These are phyloP conservation scores for Melopsittacus undulatus DNA, from an alignment of 2,797 vertebrate species.

Conservation along the genomic window DNA sequence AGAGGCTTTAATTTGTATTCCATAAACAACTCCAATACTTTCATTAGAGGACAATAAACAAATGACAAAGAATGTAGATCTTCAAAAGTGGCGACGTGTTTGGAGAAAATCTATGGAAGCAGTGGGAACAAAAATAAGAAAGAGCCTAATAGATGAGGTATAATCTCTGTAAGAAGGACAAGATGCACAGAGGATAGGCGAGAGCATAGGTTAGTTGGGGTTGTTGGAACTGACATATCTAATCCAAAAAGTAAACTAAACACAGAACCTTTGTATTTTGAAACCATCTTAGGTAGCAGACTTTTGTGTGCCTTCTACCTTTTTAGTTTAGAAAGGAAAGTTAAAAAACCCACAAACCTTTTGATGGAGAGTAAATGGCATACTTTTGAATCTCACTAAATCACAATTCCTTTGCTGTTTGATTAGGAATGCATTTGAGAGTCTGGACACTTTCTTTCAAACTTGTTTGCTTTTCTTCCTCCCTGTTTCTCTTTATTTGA, in stretches of 20 bases:
- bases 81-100: background rate
- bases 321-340: constrained; percentile 54
- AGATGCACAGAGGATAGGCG: constrained; percentile 18
- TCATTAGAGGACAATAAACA: constrained; percentile 22
- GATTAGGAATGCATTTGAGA: constrained; percentile 55
- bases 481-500: constrained; percentile 24
- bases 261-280: constrained; percentile 42
- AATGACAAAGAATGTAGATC: constrained; percentile 4
- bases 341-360: constrained; percentile 48
- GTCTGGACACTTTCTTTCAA: constrained; percentile 53
- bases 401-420: constrained; percentile 58
- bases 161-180: constrained; percentile 49
- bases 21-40: constrained; percentile 5
- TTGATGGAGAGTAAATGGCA: constrained; percentile 59
- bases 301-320: constrained; percentile 55
- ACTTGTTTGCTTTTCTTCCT: constrained; percentile 57
- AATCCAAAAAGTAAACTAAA: constrained; percentile 68
- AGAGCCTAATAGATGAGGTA: background rate
- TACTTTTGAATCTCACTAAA: constrained; percentile 57
- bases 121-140: constrained; percentile 44
- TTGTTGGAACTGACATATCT: constrained; percentile 49
- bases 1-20: constrained; percentile 40
- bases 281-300: constrained; percentile 59
- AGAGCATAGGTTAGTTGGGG: constrained; percentile 54
- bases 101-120: constrained; percentile 18